These are phyloP conservation scores for Danio choprae DNA, from an alignment of 2,797 vertebrate species.

Conservation along the genomic window DNA sequence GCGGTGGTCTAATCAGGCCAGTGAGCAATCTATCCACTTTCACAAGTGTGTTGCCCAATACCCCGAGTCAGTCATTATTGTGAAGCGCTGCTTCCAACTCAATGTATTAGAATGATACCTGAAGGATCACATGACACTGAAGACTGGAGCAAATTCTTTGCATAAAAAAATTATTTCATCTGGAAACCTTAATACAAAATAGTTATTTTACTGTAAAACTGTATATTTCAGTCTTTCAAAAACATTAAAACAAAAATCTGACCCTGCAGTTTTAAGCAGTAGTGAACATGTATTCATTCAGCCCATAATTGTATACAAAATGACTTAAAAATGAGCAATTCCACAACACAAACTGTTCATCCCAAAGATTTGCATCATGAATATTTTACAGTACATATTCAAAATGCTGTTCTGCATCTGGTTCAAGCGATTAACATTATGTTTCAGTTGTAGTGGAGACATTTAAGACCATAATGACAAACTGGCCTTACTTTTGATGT, in stretches of 20 bases:
- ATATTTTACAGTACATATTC: neutral
- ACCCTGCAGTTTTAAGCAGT: neutral
- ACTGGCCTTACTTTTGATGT: neutral
- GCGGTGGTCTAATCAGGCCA: no score
- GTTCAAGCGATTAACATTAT: neutral
- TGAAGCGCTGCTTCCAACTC: no score
- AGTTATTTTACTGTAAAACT: neutral
- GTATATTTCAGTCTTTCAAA: neutral
- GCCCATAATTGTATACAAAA: neutral
- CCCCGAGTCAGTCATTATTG: no score
- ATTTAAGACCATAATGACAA: constrained; percentile 16
- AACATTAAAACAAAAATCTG: neutral
- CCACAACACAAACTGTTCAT: constrained; percentile 2
- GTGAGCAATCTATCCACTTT: no score
- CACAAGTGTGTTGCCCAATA: no score
- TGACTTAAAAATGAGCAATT: neutral
- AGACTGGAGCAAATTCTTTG: neutral
- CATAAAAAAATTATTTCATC: no score
- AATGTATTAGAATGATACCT: neutral
- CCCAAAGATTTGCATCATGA: neutral
- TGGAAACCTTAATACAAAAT: no score
- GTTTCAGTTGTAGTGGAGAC: neutral
- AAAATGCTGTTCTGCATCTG: neutral
- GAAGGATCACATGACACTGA: neutral
- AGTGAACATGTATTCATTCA: neutral